These are phyloP conservation scores for Diaphora mendica DNA, from an alignment of 2,888 invertebrate genomes.

Conservation along the genomic window DNA sequence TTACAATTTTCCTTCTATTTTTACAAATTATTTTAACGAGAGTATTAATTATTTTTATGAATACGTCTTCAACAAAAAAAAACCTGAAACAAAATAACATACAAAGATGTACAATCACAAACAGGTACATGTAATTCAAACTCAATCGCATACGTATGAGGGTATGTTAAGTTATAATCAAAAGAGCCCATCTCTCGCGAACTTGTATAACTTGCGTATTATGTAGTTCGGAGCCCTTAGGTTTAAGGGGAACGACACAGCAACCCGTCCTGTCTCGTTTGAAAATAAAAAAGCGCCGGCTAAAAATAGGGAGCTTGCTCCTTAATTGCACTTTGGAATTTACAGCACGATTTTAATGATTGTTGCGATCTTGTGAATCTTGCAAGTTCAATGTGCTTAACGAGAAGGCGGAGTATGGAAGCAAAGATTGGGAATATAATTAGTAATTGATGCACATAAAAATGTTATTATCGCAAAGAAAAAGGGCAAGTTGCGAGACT, in stretches of 20 bases:
- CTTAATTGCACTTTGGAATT: constrained; percentile 82
- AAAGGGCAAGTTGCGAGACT: constrained; percentile 35
- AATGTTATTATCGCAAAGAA: constrained; percentile 45
- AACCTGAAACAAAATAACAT: background rate
- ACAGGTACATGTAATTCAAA: constrained; percentile 50
- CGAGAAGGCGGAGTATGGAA: constrained; percentile 59
- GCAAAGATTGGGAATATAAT: constrained; percentile 62
- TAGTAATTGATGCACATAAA: constrained; percentile 59
- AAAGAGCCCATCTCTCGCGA: constrained; percentile 50
- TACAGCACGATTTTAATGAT: constrained; percentile 78
- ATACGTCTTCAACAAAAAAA: background rate
- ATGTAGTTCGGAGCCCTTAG: constrained; percentile 53
- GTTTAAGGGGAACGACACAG: constrained; percentile 63
- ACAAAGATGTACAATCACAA: constrained; percentile 44
- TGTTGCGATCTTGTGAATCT: constrained; percentile 47
- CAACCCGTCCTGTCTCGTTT: constrained; percentile 62
- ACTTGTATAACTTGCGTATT: constrained; percentile 39
- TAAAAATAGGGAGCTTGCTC: constrained; percentile 78
- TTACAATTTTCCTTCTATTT: too few relatives aligned
- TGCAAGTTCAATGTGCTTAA: constrained; percentile 46
- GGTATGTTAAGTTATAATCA: constrained; percentile 59
- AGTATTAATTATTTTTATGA: too few relatives aligned
- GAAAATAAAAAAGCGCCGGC: constrained; percentile 68
- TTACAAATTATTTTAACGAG: too few relatives aligned
- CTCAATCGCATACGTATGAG: constrained; percentile 53